Evolutionary conservation across 2,797 vertebrate species (phyloP), one percentile per base, ranked within the genome.

Genomic region (Urosaurus nigricauda): DNA sequence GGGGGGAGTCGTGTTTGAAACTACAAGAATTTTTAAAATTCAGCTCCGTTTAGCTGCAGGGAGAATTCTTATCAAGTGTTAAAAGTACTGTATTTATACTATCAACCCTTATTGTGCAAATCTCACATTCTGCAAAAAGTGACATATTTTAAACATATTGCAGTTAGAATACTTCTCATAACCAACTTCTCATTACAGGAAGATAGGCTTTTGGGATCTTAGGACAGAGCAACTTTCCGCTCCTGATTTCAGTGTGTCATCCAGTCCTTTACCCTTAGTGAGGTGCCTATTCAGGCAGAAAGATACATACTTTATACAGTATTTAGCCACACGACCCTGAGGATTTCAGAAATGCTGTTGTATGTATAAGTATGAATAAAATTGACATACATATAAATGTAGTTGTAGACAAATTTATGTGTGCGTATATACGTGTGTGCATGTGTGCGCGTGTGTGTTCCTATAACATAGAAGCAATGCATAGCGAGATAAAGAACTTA

Each of bases 21-120:
- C 51, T 73, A 89, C 58, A 89, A 80, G 26, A 63, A 85, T 79
- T 14, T 47, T n/a, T 29, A 84, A 19, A 84, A 35, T 79, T 32
- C 53, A 35, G 56, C 35, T 79, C 12, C 12, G 17, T 73, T 84
- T 79, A 58, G 37, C 47, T 73, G 7, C 6, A 85, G 35, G n/a
- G 51, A 68, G 8, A 60, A 3, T 35, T 77, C 24, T 17, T 53
- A 24, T 32, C 4, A 53, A 26, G 24, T 43, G 21, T 60, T 88
- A 65, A 47, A 47, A 75, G 24, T 65, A 75, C 74, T 60, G 24
- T 53, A 75, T 81, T 60, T 74, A 63, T 75, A 60, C 60, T 47
- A 51, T 87, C 68, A 26, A 56, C n/a, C 14, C 60, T 75, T 47
- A 35, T 37, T 32, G 9, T 47, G 35, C 37, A 26, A n/a, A n/a